These are phyloP conservation scores for Spheniscus mendiculus DNA, from an alignment of 2,113 vertebrate species.

Conservation along the genomic window DNA sequence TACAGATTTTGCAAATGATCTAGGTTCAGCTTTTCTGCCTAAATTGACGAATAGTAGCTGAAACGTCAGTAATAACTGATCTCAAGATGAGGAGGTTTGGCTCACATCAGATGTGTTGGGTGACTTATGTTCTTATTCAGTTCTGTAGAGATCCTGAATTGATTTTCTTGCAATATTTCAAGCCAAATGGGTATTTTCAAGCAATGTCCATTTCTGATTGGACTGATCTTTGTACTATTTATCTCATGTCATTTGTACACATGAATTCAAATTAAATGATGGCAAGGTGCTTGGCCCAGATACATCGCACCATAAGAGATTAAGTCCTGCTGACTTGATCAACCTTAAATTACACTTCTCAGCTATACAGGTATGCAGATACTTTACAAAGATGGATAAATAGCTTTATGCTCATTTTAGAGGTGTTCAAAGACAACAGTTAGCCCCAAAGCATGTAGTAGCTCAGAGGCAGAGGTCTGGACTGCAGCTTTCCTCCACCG, in stretches of 20 bases:
- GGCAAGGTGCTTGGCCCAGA: not conserved
- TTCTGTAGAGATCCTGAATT: not conserved
- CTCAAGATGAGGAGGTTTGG: not conserved
- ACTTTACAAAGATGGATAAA: not conserved
- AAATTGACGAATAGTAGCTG: not conserved
- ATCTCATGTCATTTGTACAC: not conserved
- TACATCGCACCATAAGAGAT: not conserved
- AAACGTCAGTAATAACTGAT: not conserved
- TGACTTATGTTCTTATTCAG: not conserved
- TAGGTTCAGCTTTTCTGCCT: not conserved
- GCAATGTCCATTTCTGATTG: not conserved
- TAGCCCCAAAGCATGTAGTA: not conserved
- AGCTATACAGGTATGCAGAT: not conserved
- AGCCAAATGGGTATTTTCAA: not conserved
- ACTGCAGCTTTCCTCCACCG: not conserved
- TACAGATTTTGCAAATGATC: not conserved
- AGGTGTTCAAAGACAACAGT: not conserved
- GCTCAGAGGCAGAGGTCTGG: not conserved
- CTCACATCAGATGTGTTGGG: not conserved
- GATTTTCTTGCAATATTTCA: conserved; percentile 22
- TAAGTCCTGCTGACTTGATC: not conserved
- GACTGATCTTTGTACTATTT: not conserved
- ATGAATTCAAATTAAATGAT: not conserved
- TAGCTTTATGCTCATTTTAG: not conserved
- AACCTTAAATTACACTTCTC: not conserved